Base-by-base conservation (phyloP, 2,113 vertebrate genomes). In the Ranitomeya imitator region DNA sequence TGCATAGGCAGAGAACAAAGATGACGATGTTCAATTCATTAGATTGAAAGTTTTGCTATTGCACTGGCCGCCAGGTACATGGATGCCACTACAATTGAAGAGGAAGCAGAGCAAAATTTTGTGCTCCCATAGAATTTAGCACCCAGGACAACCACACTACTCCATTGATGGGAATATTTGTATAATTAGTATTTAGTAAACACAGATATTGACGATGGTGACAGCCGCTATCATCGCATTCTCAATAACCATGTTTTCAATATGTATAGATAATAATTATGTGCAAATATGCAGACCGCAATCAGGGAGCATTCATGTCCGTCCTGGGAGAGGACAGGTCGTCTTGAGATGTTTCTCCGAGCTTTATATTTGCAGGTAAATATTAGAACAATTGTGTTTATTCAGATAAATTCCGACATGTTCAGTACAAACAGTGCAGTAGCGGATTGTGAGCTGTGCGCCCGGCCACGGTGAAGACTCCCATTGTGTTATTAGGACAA, bases 361-460 rank as follows among this genome's bases (percentile, higher is more conserved):
- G 26, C 14, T 12, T 57, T 18, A 59, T 85, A 55, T 76, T 73
- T 76, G 52, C 16, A 7, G 57, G 37, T 85, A 85, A 73, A 85
- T 76, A 85, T 73, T 85, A 59, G 67, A 59, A 59, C 84, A 85
- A 76, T 74, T 61, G 26, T 85, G 84, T 76, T 74, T 37, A 76
- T 85, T 45, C 45, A 85, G 55, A 85, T 85, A 55, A 69, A 55
- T 71, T n/a, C 12, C 18, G 61, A 45, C 81, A 54, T 69, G 61
- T 67, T 16, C 81, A 51, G 63, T 8, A 55, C 65, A 71, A 69
- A 71, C 82, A 71, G 82, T 18, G 63, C 63, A 18, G 63, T 11
- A 55, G 54, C 55, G 82, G 51, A 12, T 10, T 14, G 1, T 7
- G 71, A 71, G 7, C 9, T 10, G 37, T 18, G 45, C 7, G 21